These are phyloP conservation scores for Drosophila neoperkinsi DNA, from an alignment of 2,888 invertebrate genomes.

Conservation along the genomic window DNA sequence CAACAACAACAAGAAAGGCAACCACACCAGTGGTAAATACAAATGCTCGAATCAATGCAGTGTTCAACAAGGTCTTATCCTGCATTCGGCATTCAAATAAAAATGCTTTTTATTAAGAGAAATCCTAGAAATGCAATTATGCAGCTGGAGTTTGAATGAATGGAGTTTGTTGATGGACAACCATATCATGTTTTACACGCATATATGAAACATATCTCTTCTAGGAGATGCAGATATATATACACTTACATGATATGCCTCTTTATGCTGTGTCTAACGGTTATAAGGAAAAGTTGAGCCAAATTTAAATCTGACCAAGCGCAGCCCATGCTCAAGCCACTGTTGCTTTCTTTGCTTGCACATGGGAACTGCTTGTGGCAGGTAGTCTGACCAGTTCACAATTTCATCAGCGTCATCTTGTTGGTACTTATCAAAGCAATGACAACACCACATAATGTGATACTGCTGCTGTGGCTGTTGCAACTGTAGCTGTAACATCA, in stretches of 20 bases:
- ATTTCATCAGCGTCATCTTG: conserved; percentile 61
- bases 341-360: conserved; percentile 1
- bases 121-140: too few species aligned
- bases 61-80: background rate
- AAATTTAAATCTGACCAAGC: background rate
- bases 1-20: conserved; percentile 11
- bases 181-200: too few species aligned
- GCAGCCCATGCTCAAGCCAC: background rate
- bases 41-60: background rate
- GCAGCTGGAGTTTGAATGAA: background rate
- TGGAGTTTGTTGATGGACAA: background rate
- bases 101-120: background rate
- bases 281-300: background rate
- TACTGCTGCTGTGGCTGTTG: conserved; percentile 17
- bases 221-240: background rate
- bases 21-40: background rate
- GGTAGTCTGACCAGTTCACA: conserved; percentile 25
- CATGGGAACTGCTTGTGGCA: conserved; percentile 18
- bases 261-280: background rate
- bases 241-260: background rate
- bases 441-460: conserved; percentile 48
- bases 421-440: conserved; percentile 74
- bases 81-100: background rate
- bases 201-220: background rate
- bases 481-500: conserved; percentile 58